A percentile compares a stretch with the other conserved stretches of the same genome.
phyloP scores from a whole-genome alignment of 2,797 vertebrate genomes.

The Tinamus major region DNA sequence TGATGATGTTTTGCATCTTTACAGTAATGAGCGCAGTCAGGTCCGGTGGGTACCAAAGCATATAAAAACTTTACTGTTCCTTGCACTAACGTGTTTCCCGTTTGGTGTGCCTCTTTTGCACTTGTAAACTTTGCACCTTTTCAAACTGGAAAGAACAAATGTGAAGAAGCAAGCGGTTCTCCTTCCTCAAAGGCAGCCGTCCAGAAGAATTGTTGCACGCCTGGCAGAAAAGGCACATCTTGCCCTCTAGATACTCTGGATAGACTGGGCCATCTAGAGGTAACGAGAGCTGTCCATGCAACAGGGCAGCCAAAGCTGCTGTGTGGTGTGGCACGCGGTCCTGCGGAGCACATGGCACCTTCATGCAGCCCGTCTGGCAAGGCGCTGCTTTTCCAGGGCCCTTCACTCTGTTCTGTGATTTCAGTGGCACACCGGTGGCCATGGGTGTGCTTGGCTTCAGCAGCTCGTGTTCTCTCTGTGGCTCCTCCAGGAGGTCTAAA shows the following conservation, averaged over 20 bases:
- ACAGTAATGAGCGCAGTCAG: not conserved
- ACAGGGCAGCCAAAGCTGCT: not conserved
- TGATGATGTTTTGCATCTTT: not conserved
- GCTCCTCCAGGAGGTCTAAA: slow-evolving; percentile 37
- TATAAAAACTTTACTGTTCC: not conserved
- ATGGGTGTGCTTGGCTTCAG: not conserved
- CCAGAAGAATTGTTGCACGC: not conserved
- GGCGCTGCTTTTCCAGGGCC: not conserved
- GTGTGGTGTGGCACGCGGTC: not conserved
- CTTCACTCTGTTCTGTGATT: not conserved
- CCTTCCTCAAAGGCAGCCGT: not conserved
- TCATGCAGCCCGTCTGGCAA: not conserved
- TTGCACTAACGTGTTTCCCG: not conserved
- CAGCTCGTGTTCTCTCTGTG: not conserved
- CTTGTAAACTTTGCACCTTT: not conserved
- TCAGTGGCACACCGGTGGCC: not conserved
- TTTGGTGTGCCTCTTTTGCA: not conserved
- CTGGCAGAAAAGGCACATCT: not conserved
- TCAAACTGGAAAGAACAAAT: not conserved
- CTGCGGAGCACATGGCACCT: fast-evolving
- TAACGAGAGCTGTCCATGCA: slow-evolving; percentile 44
- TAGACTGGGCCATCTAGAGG: slow-evolving; percentile 74
- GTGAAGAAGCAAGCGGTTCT: not conserved
- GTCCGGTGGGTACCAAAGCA: not conserved
- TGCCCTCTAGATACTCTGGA: slow-evolving; percentile 50